phyloP scores from a whole-genome alignment of 2,113 vertebrate species.

The Potamarius usumacintae region DNA sequence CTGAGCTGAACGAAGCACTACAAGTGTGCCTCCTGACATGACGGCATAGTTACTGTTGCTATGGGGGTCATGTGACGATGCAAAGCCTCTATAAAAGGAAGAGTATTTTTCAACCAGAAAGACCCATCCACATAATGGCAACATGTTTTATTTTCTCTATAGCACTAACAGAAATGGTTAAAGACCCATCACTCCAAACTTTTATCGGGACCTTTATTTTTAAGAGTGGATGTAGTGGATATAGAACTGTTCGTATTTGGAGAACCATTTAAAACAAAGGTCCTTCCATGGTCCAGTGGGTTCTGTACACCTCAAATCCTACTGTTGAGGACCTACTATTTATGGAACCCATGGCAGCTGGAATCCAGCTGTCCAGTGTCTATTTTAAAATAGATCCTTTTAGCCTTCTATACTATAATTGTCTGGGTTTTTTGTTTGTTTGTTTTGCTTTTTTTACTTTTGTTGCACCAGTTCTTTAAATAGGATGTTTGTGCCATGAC shows the following conservation, averaged over 20 bases:
- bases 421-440: too few relatives aligned
- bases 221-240: background rate
- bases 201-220: background rate
- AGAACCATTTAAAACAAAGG: background rate
- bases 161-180: background rate
- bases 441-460: too few relatives aligned
- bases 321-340: background rate
- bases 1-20: too few relatives aligned
- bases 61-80: too few relatives aligned
- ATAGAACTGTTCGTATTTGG: too few relatives aligned
- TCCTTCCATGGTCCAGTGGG: background rate
- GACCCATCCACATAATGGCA: background rate
- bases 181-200: background rate
- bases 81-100: background rate
- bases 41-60: too few relatives aligned
- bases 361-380: background rate
- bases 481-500: background rate
- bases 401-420: too few relatives aligned
- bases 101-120: background rate
- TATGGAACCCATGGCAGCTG: background rate
- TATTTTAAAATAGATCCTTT: background rate
- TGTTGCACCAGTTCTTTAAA: background rate
- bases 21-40: too few relatives aligned
- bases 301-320: background rate
- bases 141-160: background rate